Percentiles rank a stretch among this genome's conserved stretches.
These are phyloP conservation scores for Phortica variegata DNA, from an alignment of 1,140 invertebrate species.

Conservation along the genomic window DNA sequence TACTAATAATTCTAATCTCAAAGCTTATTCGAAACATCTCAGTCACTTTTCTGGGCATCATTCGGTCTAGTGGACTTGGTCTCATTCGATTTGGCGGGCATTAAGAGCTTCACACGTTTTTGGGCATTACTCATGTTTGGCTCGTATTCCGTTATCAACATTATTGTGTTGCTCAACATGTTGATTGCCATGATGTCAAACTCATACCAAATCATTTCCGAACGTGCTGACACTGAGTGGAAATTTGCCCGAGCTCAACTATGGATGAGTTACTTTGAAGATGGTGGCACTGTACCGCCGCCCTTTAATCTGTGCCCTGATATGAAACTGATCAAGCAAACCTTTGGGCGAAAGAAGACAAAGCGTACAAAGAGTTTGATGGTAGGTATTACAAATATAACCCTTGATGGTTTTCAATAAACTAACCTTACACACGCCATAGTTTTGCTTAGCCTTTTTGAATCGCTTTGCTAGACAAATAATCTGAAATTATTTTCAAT, in stretches of 20 bases:
- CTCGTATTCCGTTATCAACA: slow-evolving; percentile 86
- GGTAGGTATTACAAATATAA: slow-evolving; percentile 56
- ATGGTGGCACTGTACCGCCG: slow-evolving; percentile 79
- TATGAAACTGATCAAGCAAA: slow-evolving; percentile 61
- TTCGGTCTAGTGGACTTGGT: slow-evolving; percentile 88
- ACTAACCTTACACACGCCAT: neutral
- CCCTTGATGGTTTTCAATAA: neutral
- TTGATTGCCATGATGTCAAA: slow-evolving; percentile 97
- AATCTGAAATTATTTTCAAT: slow-evolving; percentile 44
- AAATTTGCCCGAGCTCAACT: slow-evolving; percentile 86
- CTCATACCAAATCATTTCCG: slow-evolving; percentile 89
- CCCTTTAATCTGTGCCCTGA: slow-evolving; percentile 88
- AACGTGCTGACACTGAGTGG: slow-evolving; percentile 87
- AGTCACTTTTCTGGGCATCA: slow-evolving; percentile 92
- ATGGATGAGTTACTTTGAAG: slow-evolving; percentile 93
- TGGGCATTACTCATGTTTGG: slow-evolving; percentile 87
- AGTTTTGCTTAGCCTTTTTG: neutral
- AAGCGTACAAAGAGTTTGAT: slow-evolving; percentile 63
- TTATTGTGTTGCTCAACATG: slow-evolving; percentile 91
- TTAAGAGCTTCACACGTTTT: slow-evolving; percentile 84
- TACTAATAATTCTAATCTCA: slow-evolving; percentile 22
- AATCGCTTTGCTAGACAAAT: slow-evolving; percentile 38
- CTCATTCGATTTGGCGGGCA: slow-evolving; percentile 80
- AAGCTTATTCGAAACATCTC: slow-evolving; percentile 90
- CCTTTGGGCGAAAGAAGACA: slow-evolving; percentile 48